Conservation (phyloP, 2,797 vertebrate species). For the Rhinatrema bivittatum region DNA sequence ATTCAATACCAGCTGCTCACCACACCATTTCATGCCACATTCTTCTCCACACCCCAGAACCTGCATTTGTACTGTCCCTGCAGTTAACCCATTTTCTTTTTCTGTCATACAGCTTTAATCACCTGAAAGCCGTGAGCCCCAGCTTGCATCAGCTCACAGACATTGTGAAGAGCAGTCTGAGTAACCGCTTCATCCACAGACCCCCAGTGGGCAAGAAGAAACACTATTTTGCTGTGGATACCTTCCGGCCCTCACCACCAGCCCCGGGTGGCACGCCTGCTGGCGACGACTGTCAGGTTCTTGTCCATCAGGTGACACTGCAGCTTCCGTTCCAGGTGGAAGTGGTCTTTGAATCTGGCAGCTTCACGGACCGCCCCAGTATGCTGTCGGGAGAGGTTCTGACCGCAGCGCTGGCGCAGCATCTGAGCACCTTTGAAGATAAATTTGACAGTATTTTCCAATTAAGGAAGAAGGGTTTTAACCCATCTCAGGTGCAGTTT, state of each 20-base stretch:
- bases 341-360: conserved; percentile 82
- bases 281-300: conserved; percentile 49
- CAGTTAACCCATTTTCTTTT: not conserved
- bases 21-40: no score
- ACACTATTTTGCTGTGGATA: conserved; percentile 71
- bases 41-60: fast-evolving
- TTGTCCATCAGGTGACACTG: conserved; percentile 85
- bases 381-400: conserved; percentile 61
- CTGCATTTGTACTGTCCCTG: not conserved
- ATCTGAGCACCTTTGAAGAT: conserved; percentile 49
- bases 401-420: conserved; percentile 59
- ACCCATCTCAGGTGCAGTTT: conserved; percentile 58
- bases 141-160: conserved; percentile 82
- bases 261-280: conserved; percentile 43
- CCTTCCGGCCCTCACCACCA: conserved; percentile 40
- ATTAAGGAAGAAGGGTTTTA: conserved; percentile 62
- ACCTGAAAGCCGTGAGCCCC: conserved; percentile 65
- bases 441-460: conserved; percentile 76
- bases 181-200: conserved; percentile 64
- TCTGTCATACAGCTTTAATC: conserved; percentile 67
- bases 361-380: conserved; percentile 48
- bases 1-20: no score
- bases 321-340: conserved; percentile 74
- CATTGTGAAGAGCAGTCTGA: conserved; percentile 75
- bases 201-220: conserved; percentile 61